Conservation (phyloP, 2,888 invertebrate species). For the Charanyca ferruginea region DNA sequence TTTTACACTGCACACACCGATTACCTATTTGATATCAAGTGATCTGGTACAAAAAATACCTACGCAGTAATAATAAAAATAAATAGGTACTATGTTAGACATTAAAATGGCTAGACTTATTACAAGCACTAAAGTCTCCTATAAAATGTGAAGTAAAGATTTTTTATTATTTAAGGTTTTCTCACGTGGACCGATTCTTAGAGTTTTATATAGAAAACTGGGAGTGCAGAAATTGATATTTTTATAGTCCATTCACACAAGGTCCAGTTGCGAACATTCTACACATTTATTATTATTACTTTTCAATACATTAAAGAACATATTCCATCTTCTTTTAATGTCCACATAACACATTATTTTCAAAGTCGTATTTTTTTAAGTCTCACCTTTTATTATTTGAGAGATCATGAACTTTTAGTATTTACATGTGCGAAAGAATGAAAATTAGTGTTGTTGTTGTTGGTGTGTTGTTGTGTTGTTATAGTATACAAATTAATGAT, state of each 20-base stretch:
- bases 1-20: too few relatives aligned
- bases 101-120: conserved; percentile 3
- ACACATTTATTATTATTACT: conserved; percentile 45
- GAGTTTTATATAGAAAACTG: conserved; percentile 24
- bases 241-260: conserved; percentile 50
- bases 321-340: conserved; percentile 10
- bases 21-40: background rate
- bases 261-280: conserved; percentile 32
- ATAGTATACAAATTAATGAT: too few relatives aligned
- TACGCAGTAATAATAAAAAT: background rate
- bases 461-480: too few relatives aligned
- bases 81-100: background rate
- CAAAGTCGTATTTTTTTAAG: conserved; percentile 5
- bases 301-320: conserved; percentile 34
- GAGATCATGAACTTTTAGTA: background rate
- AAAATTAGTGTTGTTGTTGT: too few relatives aligned
- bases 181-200: conserved; percentile 6
- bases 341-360: conserved; percentile 10
- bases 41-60: background rate
- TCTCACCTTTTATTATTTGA: background rate
- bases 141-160: conserved; percentile 5
- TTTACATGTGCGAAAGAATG: too few relatives aligned
- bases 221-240: conserved; percentile 40
- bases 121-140: conserved; percentile 5
- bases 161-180: conserved; percentile 6